phyloP scores from a whole-genome alignment of 2,113 vertebrate species.

The Aplodontia rufa region DNA sequence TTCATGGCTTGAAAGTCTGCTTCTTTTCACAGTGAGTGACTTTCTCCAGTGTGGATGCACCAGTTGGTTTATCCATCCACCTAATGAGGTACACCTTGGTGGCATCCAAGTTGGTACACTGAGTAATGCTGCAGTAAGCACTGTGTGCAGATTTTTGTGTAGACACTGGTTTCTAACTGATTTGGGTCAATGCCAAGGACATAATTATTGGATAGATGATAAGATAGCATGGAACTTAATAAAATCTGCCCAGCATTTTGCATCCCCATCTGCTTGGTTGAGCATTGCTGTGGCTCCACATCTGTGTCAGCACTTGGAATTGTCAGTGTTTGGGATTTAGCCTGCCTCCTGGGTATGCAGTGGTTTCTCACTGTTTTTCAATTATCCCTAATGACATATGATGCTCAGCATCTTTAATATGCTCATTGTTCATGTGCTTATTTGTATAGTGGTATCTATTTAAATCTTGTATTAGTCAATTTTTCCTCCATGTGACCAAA shows the following conservation, averaged over 20 bases:
- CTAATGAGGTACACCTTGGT: background rate
- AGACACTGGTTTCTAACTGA: background rate
- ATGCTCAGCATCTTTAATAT: too few species aligned
- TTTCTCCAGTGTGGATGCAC: too few species aligned
- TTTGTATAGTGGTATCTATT: too few species aligned
- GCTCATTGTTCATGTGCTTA: too few species aligned
- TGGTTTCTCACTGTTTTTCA: too few species aligned
- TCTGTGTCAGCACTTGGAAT: background rate
- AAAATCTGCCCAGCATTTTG: background rate
- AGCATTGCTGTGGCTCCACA: background rate
- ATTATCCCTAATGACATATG: too few species aligned
- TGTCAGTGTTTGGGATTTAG: background rate
- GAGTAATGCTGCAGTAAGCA: background rate
- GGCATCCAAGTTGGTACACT: background rate
- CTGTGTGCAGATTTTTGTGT: background rate
- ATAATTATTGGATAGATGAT: background rate
- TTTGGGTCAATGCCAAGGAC: background rate
- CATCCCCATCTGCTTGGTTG: too few species aligned
- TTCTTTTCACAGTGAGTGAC: background rate
- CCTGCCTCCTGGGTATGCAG: background rate
- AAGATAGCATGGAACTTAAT: background rate
- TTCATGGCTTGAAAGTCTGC: too few species aligned
- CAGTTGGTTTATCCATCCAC: too few species aligned
- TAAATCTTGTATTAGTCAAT: too few species aligned
- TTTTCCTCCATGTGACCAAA: too few species aligned